phyloP scores from a whole-genome alignment of 2,888 invertebrate genomes.

The Caenorhabditis becei region DNA sequence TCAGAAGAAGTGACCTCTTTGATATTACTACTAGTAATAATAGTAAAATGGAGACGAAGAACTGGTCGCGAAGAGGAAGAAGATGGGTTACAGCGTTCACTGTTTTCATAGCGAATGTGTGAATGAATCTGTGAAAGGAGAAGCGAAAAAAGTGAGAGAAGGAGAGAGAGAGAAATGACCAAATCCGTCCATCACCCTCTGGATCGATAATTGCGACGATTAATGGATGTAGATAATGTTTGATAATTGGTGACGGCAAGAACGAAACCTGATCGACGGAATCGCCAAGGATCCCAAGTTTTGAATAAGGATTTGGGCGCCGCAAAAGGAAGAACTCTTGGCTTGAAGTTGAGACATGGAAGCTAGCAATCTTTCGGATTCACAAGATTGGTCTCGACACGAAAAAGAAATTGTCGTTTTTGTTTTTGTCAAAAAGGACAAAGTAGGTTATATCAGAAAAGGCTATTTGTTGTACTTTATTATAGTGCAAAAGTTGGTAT shows the following conservation, averaged over 20 bases:
- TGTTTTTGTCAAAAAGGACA: too few relatives aligned
- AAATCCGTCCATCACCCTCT: constrained; percentile 37
- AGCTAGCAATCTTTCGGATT: too few relatives aligned
- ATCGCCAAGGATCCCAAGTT: too few relatives aligned
- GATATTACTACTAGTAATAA: constrained; percentile 44
- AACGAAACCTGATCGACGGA: constrained; percentile 42
- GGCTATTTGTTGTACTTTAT: too few relatives aligned
- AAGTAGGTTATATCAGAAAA: too few relatives aligned
- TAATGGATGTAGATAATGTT: constrained; percentile 54
- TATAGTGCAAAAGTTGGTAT: too few relatives aligned
- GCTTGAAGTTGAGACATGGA: too few relatives aligned
- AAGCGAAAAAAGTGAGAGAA: background rate
- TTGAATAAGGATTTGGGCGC: too few relatives aligned
- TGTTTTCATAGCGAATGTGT: constrained; percentile 49
- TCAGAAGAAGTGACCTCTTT: constrained; percentile 39
- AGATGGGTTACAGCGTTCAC: constrained; percentile 34
- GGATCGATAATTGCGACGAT: constrained; percentile 59
- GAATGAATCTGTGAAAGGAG: constrained; percentile 7
- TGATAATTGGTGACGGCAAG: constrained; percentile 52
- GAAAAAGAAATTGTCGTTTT: too few relatives aligned
- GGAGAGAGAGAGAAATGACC: constrained; percentile 37
- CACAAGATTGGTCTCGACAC: too few relatives aligned
- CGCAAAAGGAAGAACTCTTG: too few relatives aligned
- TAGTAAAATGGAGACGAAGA: constrained; percentile 19
- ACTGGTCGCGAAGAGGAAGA: constrained; percentile 24